These are phyloP conservation scores for Achroia grisella DNA, from an alignment of 1,140 invertebrate genomes.

Conservation along the genomic window DNA sequence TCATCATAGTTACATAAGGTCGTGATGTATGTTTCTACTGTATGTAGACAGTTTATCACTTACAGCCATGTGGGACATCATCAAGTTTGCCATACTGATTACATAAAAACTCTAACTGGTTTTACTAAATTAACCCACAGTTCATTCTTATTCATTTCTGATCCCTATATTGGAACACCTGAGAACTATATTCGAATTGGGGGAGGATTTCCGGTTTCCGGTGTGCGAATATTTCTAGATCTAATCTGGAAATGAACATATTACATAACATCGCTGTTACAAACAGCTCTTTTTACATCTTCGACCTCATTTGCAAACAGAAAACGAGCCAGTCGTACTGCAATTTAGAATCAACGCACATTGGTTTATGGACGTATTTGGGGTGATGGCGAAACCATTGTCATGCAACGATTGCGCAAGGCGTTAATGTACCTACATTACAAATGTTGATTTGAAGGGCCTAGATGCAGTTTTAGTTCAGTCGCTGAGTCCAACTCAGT, in stretches of 20 bases:
- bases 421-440: conserved; percentile 21
- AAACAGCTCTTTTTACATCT: conserved; percentile 1
- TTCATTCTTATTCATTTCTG: conserved; percentile 1
- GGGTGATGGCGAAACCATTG: not conserved
- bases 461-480: conserved; percentile 24
- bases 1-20: too few relatives aligned
- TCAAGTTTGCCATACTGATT: too few relatives aligned
- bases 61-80: too few relatives aligned
- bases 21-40: too few relatives aligned
- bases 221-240: conserved; percentile 1
- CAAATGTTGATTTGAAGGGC: too few relatives aligned
- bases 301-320: conserved; percentile 24
- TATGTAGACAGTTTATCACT: too few relatives aligned
- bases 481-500: conserved; percentile 33
- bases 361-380: not conserved
- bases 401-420: conserved; percentile 28
- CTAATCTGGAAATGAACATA: conserved; percentile 7
- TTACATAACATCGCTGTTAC: conserved; percentile 11
- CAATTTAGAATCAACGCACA: not conserved
- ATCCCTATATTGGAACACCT: too few relatives aligned
- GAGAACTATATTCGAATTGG: too few relatives aligned
- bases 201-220: too few relatives aligned
- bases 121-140: too few relatives aligned
- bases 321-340: conserved; percentile 12
- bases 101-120: too few relatives aligned